A percentile compares a stretch with the other conserved stretches of the same genome.
These are phyloP conservation scores for Xanthorhoe designata DNA, from an alignment of 2,888 invertebrate species.

Conservation along the genomic window DNA sequence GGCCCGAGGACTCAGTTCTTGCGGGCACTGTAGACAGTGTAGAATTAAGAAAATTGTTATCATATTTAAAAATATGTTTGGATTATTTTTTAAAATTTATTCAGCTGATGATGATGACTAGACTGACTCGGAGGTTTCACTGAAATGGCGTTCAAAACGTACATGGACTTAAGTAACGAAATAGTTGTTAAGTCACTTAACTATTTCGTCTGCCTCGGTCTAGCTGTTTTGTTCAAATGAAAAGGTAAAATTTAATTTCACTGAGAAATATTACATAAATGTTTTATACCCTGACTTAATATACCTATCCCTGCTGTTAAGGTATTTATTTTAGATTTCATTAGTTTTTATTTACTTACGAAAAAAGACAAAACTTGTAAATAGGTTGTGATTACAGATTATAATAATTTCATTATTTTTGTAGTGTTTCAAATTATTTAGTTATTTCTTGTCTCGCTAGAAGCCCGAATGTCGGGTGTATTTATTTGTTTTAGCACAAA, in stretches of 20 bases:
- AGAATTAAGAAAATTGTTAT: too few relatives aligned
- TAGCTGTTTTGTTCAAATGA: too few relatives aligned
- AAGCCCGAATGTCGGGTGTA: slow-evolving; percentile 11
- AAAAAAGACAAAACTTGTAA: slow-evolving; percentile 33
- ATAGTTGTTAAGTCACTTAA: too few relatives aligned
- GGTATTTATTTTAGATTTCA: slow-evolving; percentile 4
- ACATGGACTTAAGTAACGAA: too few relatives aligned
- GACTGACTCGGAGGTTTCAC: too few relatives aligned
- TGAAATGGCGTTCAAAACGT: too few relatives aligned
- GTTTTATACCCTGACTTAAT: slow-evolving; percentile 3
- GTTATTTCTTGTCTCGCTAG: slow-evolving; percentile 31
- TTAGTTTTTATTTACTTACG: slow-evolving; percentile 1
- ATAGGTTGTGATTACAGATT: slow-evolving; percentile 37
- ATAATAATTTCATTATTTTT: slow-evolving; percentile 21
- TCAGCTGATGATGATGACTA: too few relatives aligned
- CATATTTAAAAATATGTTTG: too few relatives aligned
- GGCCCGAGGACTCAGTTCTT: too few relatives aligned
- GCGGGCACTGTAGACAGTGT: too few relatives aligned
- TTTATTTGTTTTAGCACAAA: slow-evolving; percentile 32
- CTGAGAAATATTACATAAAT: neutral
- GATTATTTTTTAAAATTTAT: too few relatives aligned
- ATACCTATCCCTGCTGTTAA: neutral
- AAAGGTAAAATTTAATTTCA: neutral
- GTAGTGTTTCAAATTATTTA: slow-evolving; percentile 18
- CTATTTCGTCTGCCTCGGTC: too few relatives aligned